phyloP scores from a whole-genome alignment of 2,113 vertebrate species.

The Tylochromis polylepis region DNA sequence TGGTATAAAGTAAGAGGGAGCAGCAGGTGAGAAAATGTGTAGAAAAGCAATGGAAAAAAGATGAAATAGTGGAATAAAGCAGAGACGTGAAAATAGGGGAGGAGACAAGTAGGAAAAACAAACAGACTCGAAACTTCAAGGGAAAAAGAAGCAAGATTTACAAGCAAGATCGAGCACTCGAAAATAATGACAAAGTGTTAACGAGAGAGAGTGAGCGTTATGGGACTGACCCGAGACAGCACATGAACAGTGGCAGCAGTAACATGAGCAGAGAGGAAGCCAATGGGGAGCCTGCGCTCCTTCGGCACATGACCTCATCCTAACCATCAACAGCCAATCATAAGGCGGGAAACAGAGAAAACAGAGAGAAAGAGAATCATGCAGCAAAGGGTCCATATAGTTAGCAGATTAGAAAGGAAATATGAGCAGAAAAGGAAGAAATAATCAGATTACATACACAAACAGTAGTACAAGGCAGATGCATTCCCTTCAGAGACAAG shows the following conservation, averaged over 20 bases:
- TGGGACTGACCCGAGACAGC: conserved; percentile 91
- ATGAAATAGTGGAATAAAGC: not conserved
- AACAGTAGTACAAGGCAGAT: not conserved
- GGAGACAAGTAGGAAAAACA: not conserved
- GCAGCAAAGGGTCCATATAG: conserved; percentile 57
- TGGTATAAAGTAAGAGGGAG: conserved; percentile 4
- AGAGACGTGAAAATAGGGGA: not conserved
- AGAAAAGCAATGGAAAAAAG: conserved; percentile 10
- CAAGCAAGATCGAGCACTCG: not conserved
- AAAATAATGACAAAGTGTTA: conserved; percentile 1
- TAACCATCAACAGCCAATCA: conserved; percentile 78
- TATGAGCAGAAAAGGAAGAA: conserved; percentile 6
- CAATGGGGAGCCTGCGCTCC: conserved; percentile 87
- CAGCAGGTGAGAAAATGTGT: conserved; percentile 10
- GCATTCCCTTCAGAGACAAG: not conserved
- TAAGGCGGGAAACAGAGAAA: conserved; percentile 48
- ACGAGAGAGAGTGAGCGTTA: conserved; percentile 64
- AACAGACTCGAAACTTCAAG: not conserved
- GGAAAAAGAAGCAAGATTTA: not conserved
- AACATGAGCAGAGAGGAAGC: conserved; percentile 88
- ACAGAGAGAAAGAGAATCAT: conserved; percentile 74
- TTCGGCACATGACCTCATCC: conserved; percentile 90
- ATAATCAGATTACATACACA: not conserved
- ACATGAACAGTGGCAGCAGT: conserved; percentile 95
- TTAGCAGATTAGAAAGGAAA: conserved; percentile 46